Evolutionary conservation across 2,113 vertebrate genomes (phyloP).

Genomic region (Heteronetta atricapilla): DNA sequence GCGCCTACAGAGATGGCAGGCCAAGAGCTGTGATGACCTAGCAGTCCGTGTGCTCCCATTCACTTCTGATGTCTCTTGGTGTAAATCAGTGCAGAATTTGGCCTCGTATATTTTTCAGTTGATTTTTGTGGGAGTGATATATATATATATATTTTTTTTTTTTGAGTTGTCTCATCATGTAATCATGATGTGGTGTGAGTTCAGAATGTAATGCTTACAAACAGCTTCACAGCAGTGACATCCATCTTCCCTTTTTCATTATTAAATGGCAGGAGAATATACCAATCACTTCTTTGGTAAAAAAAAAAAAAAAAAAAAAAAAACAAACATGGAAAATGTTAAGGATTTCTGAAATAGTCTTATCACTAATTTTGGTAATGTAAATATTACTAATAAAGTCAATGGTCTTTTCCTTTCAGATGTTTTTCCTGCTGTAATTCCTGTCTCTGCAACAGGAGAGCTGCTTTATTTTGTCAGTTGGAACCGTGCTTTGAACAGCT

Average conservation of each 20-base stretch:
- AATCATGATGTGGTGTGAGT: background rate
- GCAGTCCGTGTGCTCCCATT: background rate
- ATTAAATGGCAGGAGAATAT: background rate
- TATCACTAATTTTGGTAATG: background rate
- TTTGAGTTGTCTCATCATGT: background rate
- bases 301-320: too few relatives aligned
- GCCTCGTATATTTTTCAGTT: background rate
- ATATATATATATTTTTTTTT: background rate
- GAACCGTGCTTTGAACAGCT: background rate
- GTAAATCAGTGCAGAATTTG: background rate
- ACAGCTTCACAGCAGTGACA: background rate
- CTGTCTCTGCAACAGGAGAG: background rate
- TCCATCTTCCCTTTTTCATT: background rate
- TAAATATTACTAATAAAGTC: background rate
- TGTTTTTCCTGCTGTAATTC: background rate
- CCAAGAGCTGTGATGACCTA: background rate
- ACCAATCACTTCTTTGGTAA: background rate
- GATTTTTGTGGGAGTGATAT: background rate
- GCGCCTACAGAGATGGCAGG: background rate
- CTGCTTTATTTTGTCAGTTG: background rate
- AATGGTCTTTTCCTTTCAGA: background rate
- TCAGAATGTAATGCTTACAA: background rate
- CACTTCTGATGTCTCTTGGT: background rate
- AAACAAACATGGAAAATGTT: background rate
- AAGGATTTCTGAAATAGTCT: background rate